These are phyloP conservation scores for Beroe ovata DNA, from an alignment of 37 sponge, comb jelly and placozoan genomes.

Conservation along the genomic window DNA sequence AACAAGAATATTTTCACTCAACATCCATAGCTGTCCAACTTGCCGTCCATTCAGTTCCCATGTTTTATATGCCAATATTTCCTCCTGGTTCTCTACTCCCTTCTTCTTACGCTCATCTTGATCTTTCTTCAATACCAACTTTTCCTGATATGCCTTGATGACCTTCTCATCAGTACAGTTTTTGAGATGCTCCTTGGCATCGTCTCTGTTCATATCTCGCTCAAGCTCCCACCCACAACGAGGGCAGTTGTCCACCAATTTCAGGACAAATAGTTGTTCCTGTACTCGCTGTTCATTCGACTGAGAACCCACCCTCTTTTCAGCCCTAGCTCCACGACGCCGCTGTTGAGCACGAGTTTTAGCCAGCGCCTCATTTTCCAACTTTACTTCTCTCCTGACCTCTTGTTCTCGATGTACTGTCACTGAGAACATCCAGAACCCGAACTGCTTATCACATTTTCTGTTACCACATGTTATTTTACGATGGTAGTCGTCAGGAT, in stretches of 20 bases:
- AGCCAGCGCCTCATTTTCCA: constrained; percentile 26
- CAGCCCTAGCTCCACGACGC: constrained; percentile 32
- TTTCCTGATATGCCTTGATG: constrained; percentile 8
- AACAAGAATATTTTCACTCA: constrained; percentile 17
- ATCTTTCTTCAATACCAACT: background rate
- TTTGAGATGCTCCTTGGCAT: constrained; percentile 44
- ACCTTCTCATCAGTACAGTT: constrained; percentile 33
- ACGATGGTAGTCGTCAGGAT: constrained; percentile 58
- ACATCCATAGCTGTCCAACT: constrained; percentile 59
- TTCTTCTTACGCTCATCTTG: background rate
- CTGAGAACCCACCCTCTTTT: constrained; percentile 42
- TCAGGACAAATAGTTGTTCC: constrained; percentile 46
- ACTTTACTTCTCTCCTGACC: constrained; percentile 31
- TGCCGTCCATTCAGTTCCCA: constrained; percentile 60
- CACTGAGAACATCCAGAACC: constrained; percentile 48
- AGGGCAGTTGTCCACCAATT: constrained; percentile 45
- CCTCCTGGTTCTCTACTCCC: constrained; percentile 32
- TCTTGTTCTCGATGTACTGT: background rate
- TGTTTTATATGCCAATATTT: constrained; percentile 39
- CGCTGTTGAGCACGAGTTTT: constrained; percentile 57
- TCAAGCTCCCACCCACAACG: constrained; percentile 49
- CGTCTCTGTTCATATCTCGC: constrained; percentile 7
- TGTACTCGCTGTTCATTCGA: constrained; percentile 28
- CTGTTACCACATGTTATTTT: constrained; percentile 53
- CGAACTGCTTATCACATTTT: constrained; percentile 19